A percentile compares a stretch with the other conserved stretches of the same genome.
phyloP scores from a whole-genome alignment of 2,888 invertebrate species.

The Blomia tropicalis region DNA sequence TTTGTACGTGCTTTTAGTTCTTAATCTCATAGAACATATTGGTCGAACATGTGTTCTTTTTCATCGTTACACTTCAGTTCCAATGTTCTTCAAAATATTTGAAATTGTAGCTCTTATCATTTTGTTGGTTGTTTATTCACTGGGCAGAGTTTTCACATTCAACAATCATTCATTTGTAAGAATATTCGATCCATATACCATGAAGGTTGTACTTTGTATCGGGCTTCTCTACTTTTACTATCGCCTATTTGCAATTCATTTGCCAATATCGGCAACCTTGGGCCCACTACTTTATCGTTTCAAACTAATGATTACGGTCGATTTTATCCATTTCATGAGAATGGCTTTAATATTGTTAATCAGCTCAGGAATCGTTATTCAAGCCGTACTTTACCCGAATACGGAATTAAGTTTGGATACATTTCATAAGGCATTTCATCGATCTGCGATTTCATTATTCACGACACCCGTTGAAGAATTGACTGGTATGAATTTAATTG shows the following conservation, averaged over 20 bases:
- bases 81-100: constrained; percentile 30
- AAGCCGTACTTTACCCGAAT: constrained; percentile 39
- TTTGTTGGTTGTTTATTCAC: constrained; percentile 33
- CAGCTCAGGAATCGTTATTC: constrained; percentile 33
- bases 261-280: constrained; percentile 38
- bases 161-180: constrained; percentile 26
- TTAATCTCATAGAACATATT: constrained; percentile 27
- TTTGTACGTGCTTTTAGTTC: background rate
- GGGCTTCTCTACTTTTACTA: constrained; percentile 40
- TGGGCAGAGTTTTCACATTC: constrained; percentile 31
- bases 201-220: constrained; percentile 35
- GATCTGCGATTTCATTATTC: constrained; percentile 38
- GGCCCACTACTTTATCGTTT: constrained; percentile 40
- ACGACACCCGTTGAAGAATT: constrained; percentile 36
- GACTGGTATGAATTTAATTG: constrained; percentile 23
- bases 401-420: constrained; percentile 33
- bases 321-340: constrained; percentile 35
- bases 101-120: constrained; percentile 31
- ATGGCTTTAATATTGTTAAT: constrained; percentile 36
- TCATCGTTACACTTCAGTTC: constrained; percentile 32
- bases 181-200: constrained; percentile 31
- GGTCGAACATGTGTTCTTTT: constrained; percentile 23
- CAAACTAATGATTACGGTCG: constrained; percentile 35
- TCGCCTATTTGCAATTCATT: constrained; percentile 38
- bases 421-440: constrained; percentile 35